Evolutionary conservation across 2,797 vertebrate genomes (phyloP).

Genomic region (Jordanella pulchra): DNA sequence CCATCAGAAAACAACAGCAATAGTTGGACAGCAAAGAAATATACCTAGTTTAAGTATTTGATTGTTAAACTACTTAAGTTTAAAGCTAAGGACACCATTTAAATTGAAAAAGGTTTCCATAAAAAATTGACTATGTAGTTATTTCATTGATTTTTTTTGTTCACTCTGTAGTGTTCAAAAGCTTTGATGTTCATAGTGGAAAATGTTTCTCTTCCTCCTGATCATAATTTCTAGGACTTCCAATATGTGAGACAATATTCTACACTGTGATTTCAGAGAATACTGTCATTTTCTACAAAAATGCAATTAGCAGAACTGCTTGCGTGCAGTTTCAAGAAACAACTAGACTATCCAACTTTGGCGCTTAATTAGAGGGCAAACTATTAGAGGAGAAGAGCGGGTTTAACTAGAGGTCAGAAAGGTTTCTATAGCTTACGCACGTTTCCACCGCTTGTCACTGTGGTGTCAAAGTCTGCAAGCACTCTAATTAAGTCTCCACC

Average conservation of each 20-base stretch:
- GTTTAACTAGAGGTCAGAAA: slow-evolving; percentile 78
- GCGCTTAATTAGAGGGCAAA: slow-evolving; percentile 79
- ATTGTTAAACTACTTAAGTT: not conserved
- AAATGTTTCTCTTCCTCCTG: slow-evolving; percentile 4
- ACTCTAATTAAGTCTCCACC: slow-evolving; percentile 77
- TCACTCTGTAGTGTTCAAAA: not conserved
- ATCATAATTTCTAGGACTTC: slow-evolving; percentile 1
- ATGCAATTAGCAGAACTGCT: slow-evolving; percentile 63
- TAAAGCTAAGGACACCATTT: slow-evolving; percentile 8
- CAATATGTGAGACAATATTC: slow-evolving; percentile 25
- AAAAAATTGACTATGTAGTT: not conserved
- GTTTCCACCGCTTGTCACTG: slow-evolving; percentile 76
- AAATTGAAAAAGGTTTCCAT: too few relatives aligned
- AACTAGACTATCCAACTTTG: slow-evolving; percentile 59
- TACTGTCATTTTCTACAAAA: slow-evolving; percentile 44
- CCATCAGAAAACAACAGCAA: slow-evolving; percentile 9
- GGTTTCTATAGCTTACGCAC: slow-evolving; percentile 74
- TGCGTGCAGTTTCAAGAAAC: slow-evolving; percentile 45
- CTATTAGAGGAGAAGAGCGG: slow-evolving; percentile 67
- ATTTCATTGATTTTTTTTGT: not conserved
- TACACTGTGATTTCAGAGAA: slow-evolving; percentile 43
- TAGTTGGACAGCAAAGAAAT: slow-evolving; percentile 11
- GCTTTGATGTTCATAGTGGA: not conserved
- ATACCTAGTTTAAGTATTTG: slow-evolving; percentile 2
- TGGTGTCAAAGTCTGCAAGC: slow-evolving; percentile 77